A percentile compares a stretch with the other conserved stretches of the same genome.
Conservation (phyloP, 2,888 invertebrate species). For the Spicauda simplicius region DNA sequence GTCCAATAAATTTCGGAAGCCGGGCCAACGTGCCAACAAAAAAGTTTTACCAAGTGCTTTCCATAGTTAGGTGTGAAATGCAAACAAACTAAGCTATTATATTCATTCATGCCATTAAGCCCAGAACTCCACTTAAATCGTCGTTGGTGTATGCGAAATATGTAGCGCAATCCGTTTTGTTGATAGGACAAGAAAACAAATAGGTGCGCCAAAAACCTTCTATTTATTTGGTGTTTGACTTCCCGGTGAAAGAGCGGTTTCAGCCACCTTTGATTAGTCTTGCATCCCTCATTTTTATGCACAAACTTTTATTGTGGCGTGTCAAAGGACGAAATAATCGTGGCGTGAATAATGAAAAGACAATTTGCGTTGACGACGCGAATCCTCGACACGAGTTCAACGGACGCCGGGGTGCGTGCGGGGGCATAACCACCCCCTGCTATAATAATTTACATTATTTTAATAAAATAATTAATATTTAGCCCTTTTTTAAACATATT, state of each 20-base stretch:
- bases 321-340: conserved; percentile 73
- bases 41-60: not conserved
- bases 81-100: conserved; percentile 5
- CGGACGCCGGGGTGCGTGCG: conserved; percentile 61
- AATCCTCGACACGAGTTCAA: conserved; percentile 70
- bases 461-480: not conserved
- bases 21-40: not conserved
- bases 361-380: conserved; percentile 75
- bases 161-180: conserved; percentile 11
- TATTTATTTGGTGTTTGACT: not conserved
- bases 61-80: conserved; percentile 1
- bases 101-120: conserved; percentile 2
- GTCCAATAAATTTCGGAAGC: not conserved
- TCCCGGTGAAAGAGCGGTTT: not conserved
- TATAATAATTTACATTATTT: conserved; percentile 19
- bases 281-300: conserved; percentile 44
- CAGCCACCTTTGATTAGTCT: conserved; percentile 39
- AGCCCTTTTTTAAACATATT: too few species aligned
- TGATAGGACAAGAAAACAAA: conserved; percentile 17
- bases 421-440: conserved; percentile 30
- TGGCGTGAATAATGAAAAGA: conserved; percentile 79
- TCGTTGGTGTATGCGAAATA: not conserved
- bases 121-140: not conserved
- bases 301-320: conserved; percentile 56
- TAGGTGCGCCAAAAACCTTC: conserved; percentile 5